Percentiles rank a stretch among this genome's conserved stretches.
Conservation (phyloP, 2,113 vertebrate species). For the Oreocharis arfaki region DNA sequence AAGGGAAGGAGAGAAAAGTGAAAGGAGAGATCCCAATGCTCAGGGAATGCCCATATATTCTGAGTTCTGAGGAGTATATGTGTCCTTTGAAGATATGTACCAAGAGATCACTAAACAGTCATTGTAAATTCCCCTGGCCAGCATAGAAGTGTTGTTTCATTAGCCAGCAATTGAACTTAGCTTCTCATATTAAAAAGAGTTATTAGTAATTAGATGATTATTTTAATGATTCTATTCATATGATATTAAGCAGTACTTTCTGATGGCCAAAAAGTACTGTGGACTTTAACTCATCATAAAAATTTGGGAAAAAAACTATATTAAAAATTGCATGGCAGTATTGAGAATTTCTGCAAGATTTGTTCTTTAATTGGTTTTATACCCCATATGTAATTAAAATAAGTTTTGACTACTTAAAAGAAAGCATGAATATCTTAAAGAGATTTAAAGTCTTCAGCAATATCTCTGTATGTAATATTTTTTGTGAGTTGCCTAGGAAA, state of each 20-base stretch:
- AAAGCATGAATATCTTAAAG: not conserved
- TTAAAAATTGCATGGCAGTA: not conserved
- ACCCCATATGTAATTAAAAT: not conserved
- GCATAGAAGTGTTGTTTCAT: not conserved
- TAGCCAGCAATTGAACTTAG: not conserved
- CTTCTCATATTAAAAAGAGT: not conserved
- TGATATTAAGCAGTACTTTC: not conserved
- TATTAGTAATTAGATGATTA: not conserved
- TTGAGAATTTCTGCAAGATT: not conserved
- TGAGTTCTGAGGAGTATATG: not conserved
- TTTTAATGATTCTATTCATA: not conserved
- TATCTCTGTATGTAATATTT: not conserved
- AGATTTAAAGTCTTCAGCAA: not conserved
- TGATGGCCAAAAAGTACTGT: not conserved
- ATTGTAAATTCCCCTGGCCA: not conserved
- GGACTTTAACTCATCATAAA: not conserved
- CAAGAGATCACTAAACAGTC: not conserved
- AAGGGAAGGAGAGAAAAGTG: not conserved
- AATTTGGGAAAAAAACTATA: not conserved
- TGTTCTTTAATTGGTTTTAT: not conserved
- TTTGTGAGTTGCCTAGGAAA: conserved; percentile 11
- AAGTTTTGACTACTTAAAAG: not conserved
- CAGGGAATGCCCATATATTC: not conserved
- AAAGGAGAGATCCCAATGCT: not conserved
- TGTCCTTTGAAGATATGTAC: not conserved